Percentiles rank a stretch among this genome's conserved stretches.
Evolutionary conservation across 37 sponge, comb jelly and placozoan genomes (phyloP).

Genomic region (Amphimedon queenslandica): DNA sequence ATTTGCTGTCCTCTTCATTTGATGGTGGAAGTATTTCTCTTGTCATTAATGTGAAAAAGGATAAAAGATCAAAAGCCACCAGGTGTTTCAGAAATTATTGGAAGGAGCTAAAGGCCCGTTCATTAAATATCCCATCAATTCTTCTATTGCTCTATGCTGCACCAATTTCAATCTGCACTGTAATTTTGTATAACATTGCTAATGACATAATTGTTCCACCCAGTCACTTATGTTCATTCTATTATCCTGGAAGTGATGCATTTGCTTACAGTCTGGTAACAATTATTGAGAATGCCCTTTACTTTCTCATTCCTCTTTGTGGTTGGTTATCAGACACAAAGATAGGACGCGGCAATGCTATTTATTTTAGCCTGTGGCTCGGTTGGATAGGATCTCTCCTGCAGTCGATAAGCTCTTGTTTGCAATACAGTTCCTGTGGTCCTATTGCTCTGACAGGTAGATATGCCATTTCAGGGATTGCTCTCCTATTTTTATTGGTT

Average conservation of each 20-base stretch:
- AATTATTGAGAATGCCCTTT: background rate
- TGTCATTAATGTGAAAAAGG: background rate
- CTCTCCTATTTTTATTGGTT: background rate
- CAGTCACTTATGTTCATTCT: background rate
- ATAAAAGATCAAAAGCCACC: background rate
- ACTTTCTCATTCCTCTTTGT: background rate
- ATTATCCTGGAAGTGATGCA: background rate
- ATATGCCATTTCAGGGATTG: background rate
- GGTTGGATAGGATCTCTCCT: background rate
- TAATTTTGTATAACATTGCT: background rate
- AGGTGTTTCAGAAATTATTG: background rate
- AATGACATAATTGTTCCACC: background rate
- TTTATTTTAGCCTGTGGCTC: background rate
- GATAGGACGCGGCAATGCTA: background rate
- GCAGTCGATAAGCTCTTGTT: background rate
- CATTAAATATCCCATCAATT: background rate
- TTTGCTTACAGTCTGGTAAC: background rate
- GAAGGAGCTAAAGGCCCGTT: background rate
- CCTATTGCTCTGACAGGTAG: background rate
- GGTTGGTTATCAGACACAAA: conserved; percentile 9
- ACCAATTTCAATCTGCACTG: background rate
- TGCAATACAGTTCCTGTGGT: background rate
- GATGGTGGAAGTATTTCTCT: background rate
- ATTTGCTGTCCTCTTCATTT: too few relatives aligned
- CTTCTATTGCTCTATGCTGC: background rate